These are phyloP conservation scores for Gobionotothen gibberifrons DNA, from an alignment of 2,797 vertebrate genomes.

Conservation along the genomic window DNA sequence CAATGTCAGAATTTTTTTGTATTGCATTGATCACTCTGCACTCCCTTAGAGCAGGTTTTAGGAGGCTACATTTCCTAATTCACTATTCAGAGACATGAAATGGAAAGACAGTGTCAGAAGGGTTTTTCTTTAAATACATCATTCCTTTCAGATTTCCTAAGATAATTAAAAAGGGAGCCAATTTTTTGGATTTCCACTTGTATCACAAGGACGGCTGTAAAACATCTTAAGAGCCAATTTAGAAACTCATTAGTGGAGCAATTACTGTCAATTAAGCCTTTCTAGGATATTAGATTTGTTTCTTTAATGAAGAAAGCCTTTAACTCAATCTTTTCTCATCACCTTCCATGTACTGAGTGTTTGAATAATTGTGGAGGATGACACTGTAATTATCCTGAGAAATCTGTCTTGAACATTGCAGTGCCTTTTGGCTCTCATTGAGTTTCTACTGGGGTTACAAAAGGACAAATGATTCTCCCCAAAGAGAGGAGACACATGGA, in stretches of 20 bases:
- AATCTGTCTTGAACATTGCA: not conserved
- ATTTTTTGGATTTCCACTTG: not conserved
- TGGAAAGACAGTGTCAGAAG: not conserved
- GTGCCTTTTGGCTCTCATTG: not conserved
- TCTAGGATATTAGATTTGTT: not conserved
- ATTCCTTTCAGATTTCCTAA: slow-evolving; percentile 16
- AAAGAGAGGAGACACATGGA: not conserved
- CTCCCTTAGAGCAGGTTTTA: not conserved
- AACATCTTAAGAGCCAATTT: slow-evolving; percentile 12
- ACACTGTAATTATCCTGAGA: slow-evolving; percentile 5
- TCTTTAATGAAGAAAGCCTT: slow-evolving; percentile 6
- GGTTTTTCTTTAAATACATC: slow-evolving; percentile 27
- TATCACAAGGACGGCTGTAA: not conserved
- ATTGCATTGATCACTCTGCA: not conserved
- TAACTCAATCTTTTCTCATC: not conserved
- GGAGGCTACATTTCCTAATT: not conserved
- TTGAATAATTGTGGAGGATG: not conserved
- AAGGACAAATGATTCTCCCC: slow-evolving; percentile 1
- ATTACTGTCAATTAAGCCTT: slow-evolving; percentile 18
- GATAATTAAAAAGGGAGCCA: slow-evolving; percentile 14
- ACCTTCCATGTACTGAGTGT: not conserved
- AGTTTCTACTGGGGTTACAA: not conserved
- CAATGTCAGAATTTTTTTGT: not conserved
- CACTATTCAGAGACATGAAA: slow-evolving; percentile 15
- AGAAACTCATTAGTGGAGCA: not conserved